Base-by-base conservation (phyloP, 2,113 vertebrate genomes). In the Pimephales promelas region DNA sequence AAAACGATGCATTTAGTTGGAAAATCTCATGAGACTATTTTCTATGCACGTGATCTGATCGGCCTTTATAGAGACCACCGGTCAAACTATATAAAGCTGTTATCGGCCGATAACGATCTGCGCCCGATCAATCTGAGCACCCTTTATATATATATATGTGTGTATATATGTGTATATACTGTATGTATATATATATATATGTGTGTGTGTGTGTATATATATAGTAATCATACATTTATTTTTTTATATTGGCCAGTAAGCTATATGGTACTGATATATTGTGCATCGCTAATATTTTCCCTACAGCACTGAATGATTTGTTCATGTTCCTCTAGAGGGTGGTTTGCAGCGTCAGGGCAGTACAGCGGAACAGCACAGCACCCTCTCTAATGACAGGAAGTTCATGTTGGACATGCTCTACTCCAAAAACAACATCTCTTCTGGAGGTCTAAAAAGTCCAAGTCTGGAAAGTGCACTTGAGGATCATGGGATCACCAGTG, bases 331-430 rank as follows among this genome's bases (percentile, higher is more conserved):
- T 79, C 26, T n/a, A 93, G 94, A 88, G 61, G 87, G 83, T 52
- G 28, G 0, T 68, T 28, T 89, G 7, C 83, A 89, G 87, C 83
- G 0, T 3, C 77, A 0, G 10, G 90, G 91, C 14, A 11, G 75
- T 2, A 31, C 84, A 0, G 93, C 85, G 0, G 92, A 93, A 26
- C 93, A 92, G 79, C 88, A 88, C 90, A 93, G 92, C 87, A 90
- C 94, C 49, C 90, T 95, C 79, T 95, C 94, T 72, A 89, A 85
- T 0, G 92, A 95, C 81, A 94, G 87, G 83, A 95, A 92, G 90
- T 95, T 96, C 64, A 88, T 94, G 89, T 61, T 95, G 85, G 94
- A 96, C 88, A 95, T 95, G 94, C 91, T 96, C 0, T 96, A 93
- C 6, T 88, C 94, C 86, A 95, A 95, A 54, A 71, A 72, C 47